Base-by-base conservation (phyloP, 2,888 invertebrate species). In the Aleiodes alternator region DNA sequence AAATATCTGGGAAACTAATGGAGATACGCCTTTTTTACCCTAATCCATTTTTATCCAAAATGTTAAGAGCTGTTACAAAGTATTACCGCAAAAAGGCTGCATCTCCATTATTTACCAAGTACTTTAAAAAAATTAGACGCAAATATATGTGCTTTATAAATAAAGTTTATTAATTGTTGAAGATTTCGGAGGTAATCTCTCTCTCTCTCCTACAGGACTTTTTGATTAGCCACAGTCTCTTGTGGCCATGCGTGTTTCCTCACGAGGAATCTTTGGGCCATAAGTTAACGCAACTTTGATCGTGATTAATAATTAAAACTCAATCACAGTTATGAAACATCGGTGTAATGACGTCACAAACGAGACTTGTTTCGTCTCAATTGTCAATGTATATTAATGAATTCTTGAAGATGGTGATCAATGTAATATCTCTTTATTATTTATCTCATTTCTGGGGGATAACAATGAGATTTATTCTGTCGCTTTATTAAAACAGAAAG, bases 291-390 rank as follows among this genome's bases (percentile, higher is more conserved):
- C 79, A 87, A 88, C 83, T 87, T 87, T 84, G 81, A 88, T 88
- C 87, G 84, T 81, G 72, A 82, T 88, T 85, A 88, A 88, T 88
- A 87, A 87, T 89, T 83, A 84, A 88, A 74, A 83, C 79, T 80
- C 83, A 86, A 88, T 88, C 85, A 74, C 29, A 53, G 69, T 69
- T 29, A 61, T 34, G 50, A 59, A 57, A 71, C 8, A 43, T 16
- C 7, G 4, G 14, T 9, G 34, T 31, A 31, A 38, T 38, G 34
- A 16, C 7, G 61, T 61, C 43, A 64, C 48, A 43, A 64, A 16
- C 4, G 12, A 14, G 61, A 6, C 55, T 16, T 55, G 43, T 64
- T 43, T 64, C 43, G 43, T 43, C 43, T 16, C 43, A 43, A 64
- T 64, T 64, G 64, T 64, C 64, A 64, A 64, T 64, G 43, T 64